Base-by-base conservation (phyloP, 2,797 vertebrate species). In the Melanogrammus aeglefinus region DNA sequence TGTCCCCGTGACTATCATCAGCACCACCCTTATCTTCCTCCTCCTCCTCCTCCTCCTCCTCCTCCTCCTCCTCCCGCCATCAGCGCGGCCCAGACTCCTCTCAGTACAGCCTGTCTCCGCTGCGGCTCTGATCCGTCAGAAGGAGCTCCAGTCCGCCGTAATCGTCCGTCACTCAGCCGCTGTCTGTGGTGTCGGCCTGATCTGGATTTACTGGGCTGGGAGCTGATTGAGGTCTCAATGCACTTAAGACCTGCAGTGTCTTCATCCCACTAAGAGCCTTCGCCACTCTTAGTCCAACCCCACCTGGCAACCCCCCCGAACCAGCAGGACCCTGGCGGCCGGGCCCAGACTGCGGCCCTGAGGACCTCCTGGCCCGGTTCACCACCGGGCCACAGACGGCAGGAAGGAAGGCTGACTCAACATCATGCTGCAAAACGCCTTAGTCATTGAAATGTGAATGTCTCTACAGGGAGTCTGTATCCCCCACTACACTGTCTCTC, bases 121-220 rank as follows among this genome's bases (percentile, higher is more conserved):
- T 82, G 74, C 82, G 38, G 76, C 79, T 79, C 87, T 80, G 76
- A 86, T 76, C 74, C 79, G 84, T 85, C 86, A 87, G 80, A 79
- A 4, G 44, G 12, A 47, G 44, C 84, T 85, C 81, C 75, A 82
- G 80, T 83, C 79, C 6, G 73, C 75, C 82, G 80, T 87, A 90
- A 89, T 86, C 82, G 82, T 79, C 83, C 81, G 1, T 88, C 85
- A 89, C 87, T 89, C 89, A 91, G 79, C 78, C 81, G 72, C 16
- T 14, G 72, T 83, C 77, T 88, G 83, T 27, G 24, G 78, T 70
- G 5, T 77, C 84, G 21, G 29, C 79, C 85, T 47, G 80, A 77
- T 82, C 86, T 82, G 79, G 29, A 88, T 82, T 87, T 80, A 83
- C 83, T 71, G 83, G 78, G 69, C 84, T 81, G 86, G 86, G 78